phyloP scores from a whole-genome alignment of 2,888 invertebrate genomes.

The Nomada ruficornis region DNA sequence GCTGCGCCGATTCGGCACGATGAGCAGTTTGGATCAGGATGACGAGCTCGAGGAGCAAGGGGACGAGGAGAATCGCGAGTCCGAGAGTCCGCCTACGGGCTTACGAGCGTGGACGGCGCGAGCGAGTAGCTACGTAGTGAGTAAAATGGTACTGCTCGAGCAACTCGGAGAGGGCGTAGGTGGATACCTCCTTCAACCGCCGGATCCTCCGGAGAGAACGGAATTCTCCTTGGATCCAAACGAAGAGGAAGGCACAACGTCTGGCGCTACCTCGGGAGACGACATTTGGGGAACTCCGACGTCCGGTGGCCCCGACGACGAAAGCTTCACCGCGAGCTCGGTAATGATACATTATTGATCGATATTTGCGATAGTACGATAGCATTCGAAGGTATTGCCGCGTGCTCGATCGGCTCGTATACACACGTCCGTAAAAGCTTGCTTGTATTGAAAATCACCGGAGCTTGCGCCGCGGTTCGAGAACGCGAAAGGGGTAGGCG shows the following conservation, averaged over 20 bases:
- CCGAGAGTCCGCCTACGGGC: conserved; percentile 84
- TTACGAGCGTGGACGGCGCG: conserved; percentile 91
- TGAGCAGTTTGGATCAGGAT: conserved; percentile 84
- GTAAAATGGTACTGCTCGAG: conserved; percentile 91
- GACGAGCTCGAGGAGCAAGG: conserved; percentile 81
- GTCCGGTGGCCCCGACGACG: conserved; percentile 93
- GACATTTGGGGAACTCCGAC: conserved; percentile 96
- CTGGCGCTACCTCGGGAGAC: conserved; percentile 93
- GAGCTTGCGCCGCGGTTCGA: neutral
- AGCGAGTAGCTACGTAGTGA: conserved; percentile 92
- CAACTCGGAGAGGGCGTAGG: conserved; percentile 86
- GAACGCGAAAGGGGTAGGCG: neutral
- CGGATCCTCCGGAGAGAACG: conserved; percentile 81
- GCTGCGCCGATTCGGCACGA: conserved; percentile 83
- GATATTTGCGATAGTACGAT: conserved; percentile 3
- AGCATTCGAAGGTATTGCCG: conserved; percentile 32
- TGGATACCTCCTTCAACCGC: conserved; percentile 80
- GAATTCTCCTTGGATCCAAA: conserved; percentile 81
- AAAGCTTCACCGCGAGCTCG: conserved; percentile 85
- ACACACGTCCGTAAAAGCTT: conserved; percentile 12
- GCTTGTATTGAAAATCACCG: conserved; percentile 11
- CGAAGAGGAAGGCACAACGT: conserved; percentile 92
- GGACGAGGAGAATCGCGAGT: conserved; percentile 79
- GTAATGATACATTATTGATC: conserved; percentile 71
- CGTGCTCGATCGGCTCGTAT: neutral